Percentiles rank a stretch among this genome's conserved stretches.
Conservation (phyloP, 2,113 vertebrate genomes). For the Malaclemys terrapin region DNA sequence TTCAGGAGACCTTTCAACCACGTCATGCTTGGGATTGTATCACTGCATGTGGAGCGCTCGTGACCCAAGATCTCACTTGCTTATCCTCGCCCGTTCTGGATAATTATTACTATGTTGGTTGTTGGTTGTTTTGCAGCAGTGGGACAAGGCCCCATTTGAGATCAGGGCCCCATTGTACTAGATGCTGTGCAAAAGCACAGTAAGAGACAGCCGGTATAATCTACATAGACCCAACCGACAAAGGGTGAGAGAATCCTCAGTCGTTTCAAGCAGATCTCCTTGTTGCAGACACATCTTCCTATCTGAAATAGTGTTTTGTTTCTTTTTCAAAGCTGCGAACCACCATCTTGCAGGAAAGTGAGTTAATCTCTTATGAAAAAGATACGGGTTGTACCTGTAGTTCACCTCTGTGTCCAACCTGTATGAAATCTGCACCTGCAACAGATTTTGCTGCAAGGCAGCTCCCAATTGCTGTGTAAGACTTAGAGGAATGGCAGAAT, state of each 20-base stretch:
- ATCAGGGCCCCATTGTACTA: neutral
- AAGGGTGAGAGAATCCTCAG: neutral
- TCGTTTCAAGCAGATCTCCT: neutral
- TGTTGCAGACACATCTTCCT: neutral
- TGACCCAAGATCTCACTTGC: neutral
- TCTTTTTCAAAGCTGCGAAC: neutral
- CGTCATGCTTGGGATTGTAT: neutral
- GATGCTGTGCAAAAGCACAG: neutral
- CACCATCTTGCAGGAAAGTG: rapidly evolving
- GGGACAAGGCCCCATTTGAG: neutral
- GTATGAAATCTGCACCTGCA: neutral
- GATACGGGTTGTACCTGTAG: rapidly evolving
- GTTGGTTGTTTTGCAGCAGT: rapidly evolving
- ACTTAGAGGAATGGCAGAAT: neutral
- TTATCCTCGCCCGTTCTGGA: neutral
- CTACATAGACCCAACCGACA: rapidly evolving
- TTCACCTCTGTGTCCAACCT: neutral
- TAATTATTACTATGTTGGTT: neutral
- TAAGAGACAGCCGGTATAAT: neutral
- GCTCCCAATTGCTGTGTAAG: neutral
- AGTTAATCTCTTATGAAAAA: neutral
- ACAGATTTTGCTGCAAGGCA: neutral
- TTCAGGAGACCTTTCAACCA: neutral
- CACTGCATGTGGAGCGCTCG: too few relatives aligned
- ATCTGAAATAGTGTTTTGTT: neutral